Base-by-base conservation (phyloP, 30 jellyfish, hydroid and myxozoan species). In the Pelagia noctiluca region DNA sequence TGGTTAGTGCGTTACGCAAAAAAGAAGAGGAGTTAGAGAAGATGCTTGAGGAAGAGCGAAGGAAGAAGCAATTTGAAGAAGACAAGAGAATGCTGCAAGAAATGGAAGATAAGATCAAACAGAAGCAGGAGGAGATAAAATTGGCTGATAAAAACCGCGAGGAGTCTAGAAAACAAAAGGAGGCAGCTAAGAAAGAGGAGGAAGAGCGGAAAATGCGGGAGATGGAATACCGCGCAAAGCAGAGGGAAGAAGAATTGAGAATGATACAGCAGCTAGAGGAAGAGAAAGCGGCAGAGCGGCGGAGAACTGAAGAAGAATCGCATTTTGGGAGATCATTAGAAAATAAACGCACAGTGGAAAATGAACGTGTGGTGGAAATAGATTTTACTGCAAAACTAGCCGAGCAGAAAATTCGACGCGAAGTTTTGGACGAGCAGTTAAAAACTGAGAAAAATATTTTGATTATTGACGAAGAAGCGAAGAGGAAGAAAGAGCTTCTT, bases 401-500 rank as follows among this genome's bases (percentile, higher is more conserved):
- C 30, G 95, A 73, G 24, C 76, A 73, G 77, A 36, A 75, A 13
- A 57, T 21, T 35, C 71, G 88, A 30, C 53, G 46, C 11, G 19
- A 16, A 22, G 30, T 7, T 26, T 52, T 77, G 23, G 35, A 26
- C 63, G 64, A 68, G 23, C 68, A 52, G 26, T 19, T 52, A 2
- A 63, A 86, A 19, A 24, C 47, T 1, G 89, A 29, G 76, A 62
- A 74, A 24, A 73, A 28, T 25, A 71, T 13, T 34, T 28, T 18
- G 33, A 54, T 34, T 49, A 49, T 34, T 18, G 48, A 36, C 37
- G 76, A 35, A 38, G 96, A 91, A 70, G 70, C 71, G 38, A 61
- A 64, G 32, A 76, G 83, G 29, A 87, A 92, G 54, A 92, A 87
- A 68, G 96, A 81, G 61, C 57, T 81, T 21, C 89, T 92, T 32